phyloP scores from a whole-genome alignment of 2,888 invertebrate genomes.

The Octonoba sinensis region DNA sequence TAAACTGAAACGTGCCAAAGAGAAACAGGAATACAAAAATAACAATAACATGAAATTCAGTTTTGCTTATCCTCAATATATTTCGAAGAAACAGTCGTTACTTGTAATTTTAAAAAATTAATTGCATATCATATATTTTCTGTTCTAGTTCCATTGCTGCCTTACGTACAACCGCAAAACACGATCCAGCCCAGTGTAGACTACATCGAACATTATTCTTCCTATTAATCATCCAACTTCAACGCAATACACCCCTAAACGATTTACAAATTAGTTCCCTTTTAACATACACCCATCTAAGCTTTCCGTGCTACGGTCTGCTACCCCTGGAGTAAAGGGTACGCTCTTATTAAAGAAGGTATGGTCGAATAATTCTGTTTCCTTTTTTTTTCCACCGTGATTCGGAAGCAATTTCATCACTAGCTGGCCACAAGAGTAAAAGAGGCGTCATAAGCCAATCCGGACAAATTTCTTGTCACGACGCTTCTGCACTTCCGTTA shows the following conservation, averaged over 20 bases:
- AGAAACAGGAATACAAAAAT: too few relatives aligned
- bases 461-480: slow-evolving; percentile 52
- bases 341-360: slow-evolving; percentile 45
- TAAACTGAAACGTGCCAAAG: too few relatives aligned
- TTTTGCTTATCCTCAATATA: too few relatives aligned
- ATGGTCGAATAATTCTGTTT: slow-evolving; percentile 24
- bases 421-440: slow-evolving; percentile 9
- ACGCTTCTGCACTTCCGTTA: slow-evolving; percentile 33
- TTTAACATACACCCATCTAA: too few relatives aligned
- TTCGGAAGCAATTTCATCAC: slow-evolving; percentile 56
- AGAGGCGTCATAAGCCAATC: slow-evolving; percentile 42
- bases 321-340: slow-evolving; percentile 3
- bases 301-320: not conserved
- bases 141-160: too few relatives aligned
- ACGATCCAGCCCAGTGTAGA: too few relatives aligned
- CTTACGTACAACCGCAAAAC: too few relatives aligned
- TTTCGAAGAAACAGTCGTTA: too few relatives aligned
- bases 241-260: slow-evolving; percentile 27
- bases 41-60: too few relatives aligned
- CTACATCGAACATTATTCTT: not conserved
- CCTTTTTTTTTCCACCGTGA: not conserved
- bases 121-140: too few relatives aligned
- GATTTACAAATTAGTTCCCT: slow-evolving; percentile 36
- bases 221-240: slow-evolving; percentile 44
- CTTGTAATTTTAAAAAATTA: too few relatives aligned